Base-by-base conservation (phyloP, 2,888 invertebrate species). In the Rugalucina vietnamica region DNA sequence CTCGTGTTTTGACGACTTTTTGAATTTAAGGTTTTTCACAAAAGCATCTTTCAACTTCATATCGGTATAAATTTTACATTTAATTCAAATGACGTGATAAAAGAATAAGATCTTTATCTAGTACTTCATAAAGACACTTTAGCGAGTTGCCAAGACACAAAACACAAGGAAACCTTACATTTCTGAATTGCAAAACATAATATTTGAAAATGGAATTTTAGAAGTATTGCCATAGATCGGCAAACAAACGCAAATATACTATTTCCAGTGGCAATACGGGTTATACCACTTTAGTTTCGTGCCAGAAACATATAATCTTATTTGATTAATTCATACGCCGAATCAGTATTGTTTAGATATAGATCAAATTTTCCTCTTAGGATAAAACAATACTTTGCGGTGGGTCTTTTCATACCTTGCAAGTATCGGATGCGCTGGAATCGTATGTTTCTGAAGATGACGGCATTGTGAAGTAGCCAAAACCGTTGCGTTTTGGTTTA, bases 361-460 rank as follows among this genome's bases (percentile, higher is more conserved):
- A 76, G 82, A 87, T 87, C 84, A 82, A 73, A 70, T 87, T 87
- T 81, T 79, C 43, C 76, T 82, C 82, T 87, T 79, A 29, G 27
- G 70, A 36, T 21, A 78, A 82, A 82, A 82, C 83, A 79, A 75
- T 76, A 36, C 80, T 78, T 57, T 81, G 85, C 79, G 87, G 84
- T 82, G 79, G 87, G 87, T 87, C 84, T 85, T 82, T 69, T 69
- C 82, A 87, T 85, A 82, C 82, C 73, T 87, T 81, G 81, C 87
- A 84, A 84, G 87, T 84, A 87, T 81, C 82, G 49, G 84, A 87
- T 85, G 81, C 84, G 80, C 79, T 78, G 79, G 82, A 65, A 75
- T 85, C 84, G 57, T 79, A 85, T 87, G 75, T 65, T 84, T 84
- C 80, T 81, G 87, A 87, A 87, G 87, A 84, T 87, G 87, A 76